phyloP scores from a whole-genome alignment of 2,888 invertebrate species.

The Digitonthophagus gazella region DNA sequence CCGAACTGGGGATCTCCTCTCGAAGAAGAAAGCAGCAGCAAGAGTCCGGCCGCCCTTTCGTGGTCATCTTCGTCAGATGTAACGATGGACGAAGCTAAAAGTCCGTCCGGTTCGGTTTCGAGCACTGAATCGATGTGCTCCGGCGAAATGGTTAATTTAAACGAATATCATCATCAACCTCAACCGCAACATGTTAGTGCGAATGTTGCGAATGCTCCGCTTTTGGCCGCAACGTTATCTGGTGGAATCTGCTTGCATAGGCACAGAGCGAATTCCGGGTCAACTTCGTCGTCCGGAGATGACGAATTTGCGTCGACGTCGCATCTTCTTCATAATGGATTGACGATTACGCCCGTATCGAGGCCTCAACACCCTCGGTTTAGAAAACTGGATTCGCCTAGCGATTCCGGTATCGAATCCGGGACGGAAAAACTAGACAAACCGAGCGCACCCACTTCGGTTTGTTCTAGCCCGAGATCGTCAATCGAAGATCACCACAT shows the following conservation, averaged over 20 bases:
- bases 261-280: constrained; percentile 70
- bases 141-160: constrained; percentile 61
- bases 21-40: constrained; percentile 68
- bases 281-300: constrained; percentile 71
- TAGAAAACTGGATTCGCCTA: constrained; percentile 86
- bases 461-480: constrained; percentile 84
- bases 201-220: constrained; percentile 72
- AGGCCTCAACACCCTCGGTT: constrained; percentile 57
- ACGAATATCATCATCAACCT: constrained; percentile 55
- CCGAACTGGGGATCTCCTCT: constrained; percentile 61
- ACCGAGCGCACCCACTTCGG: constrained; percentile 64
- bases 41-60: constrained; percentile 61
- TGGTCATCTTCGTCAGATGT: constrained; percentile 72
- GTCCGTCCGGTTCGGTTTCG: constrained; percentile 83
- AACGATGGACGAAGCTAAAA: constrained; percentile 77
- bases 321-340: constrained; percentile 69
- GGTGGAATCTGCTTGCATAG: constrained; percentile 72
- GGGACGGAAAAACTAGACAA: constrained; percentile 86
- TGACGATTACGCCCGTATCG: constrained; percentile 69
- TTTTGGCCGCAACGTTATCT: constrained; percentile 72
- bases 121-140: constrained; percentile 83
- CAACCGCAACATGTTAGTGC: constrained; percentile 45
- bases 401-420: constrained; percentile 91
- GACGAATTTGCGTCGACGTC: constrained; percentile 74
- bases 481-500: constrained; percentile 77